phyloP scores from a whole-genome alignment of 2,888 invertebrate species.

The Apotomis betuletana region DNA sequence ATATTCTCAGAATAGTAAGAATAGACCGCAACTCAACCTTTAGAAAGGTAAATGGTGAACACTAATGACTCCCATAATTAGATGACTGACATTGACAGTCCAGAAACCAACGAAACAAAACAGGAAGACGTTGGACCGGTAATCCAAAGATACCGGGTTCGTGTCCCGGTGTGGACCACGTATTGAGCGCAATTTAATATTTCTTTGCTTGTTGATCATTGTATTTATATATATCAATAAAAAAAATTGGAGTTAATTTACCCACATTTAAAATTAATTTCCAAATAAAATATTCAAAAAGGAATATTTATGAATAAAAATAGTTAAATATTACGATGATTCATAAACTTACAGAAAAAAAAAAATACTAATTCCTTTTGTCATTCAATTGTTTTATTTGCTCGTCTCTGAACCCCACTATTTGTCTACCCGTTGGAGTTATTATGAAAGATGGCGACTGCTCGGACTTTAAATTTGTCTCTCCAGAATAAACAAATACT shows the following conservation, averaged over 20 bases:
- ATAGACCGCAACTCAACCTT: neutral
- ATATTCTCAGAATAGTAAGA: neutral
- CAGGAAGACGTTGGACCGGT: too few species aligned
- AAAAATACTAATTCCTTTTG: too few species aligned
- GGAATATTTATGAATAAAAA: too few species aligned
- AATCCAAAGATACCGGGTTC: too few species aligned
- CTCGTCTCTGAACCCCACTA: neutral
- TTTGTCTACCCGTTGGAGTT: neutral
- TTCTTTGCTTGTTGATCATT: too few species aligned
- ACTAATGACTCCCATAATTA: slow-evolving; percentile 1
- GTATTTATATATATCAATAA: neutral
- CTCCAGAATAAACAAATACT: neutral
- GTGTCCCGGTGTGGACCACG: too few species aligned
- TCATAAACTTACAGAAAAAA: too few species aligned
- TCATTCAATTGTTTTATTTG: too few species aligned
- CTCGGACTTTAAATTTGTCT: neutral
- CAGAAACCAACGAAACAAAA: neutral
- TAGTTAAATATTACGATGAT: too few species aligned
- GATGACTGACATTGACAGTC: neutral
- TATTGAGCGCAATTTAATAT: too few species aligned
- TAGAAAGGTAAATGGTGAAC: neutral
- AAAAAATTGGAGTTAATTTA: neutral
- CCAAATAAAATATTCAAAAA: too few species aligned
- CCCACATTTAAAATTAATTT: too few species aligned
- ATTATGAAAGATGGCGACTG: neutral